Conservation (phyloP, 2,888 invertebrate species). For the Stenichneumon culpator region DNA sequence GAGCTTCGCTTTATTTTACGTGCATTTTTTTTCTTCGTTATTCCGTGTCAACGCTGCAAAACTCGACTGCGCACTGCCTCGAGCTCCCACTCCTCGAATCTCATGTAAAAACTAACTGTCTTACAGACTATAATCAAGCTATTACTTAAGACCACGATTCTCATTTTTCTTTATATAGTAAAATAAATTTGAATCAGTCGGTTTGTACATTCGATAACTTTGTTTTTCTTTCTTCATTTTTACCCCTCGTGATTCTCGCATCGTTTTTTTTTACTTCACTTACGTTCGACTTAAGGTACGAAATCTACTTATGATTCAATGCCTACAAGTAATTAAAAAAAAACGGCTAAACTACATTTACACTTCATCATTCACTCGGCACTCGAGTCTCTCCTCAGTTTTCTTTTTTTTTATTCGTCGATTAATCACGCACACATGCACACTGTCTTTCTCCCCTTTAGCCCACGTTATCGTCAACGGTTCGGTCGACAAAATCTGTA, state of each 20-base stretch:
- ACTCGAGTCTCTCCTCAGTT: not conserved
- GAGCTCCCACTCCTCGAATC: constrained; percentile 33
- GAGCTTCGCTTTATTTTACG: constrained; percentile 40
- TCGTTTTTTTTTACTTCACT: not conserved
- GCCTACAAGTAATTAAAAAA: constrained; percentile 30
- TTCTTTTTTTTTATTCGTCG: constrained; percentile 53
- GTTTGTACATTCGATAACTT: constrained; percentile 78
- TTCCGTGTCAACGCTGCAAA: constrained; percentile 5
- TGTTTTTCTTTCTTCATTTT: constrained; percentile 41
- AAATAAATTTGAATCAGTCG: constrained; percentile 78
- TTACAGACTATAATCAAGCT: constrained; percentile 62
- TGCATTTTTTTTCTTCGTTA: constrained; percentile 1
- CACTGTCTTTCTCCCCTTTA: constrained; percentile 55
- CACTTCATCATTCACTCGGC: constrained; percentile 24
- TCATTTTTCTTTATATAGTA: constrained; percentile 67
- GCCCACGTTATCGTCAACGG: constrained; percentile 36
- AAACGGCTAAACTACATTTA: constrained; percentile 13
- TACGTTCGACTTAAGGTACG: constrained; percentile 26
- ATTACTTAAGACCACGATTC: constrained; percentile 64
- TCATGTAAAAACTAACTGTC: constrained; percentile 68
- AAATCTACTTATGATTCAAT: constrained; percentile 47
- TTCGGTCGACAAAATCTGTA: constrained; percentile 63
- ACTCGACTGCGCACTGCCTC: constrained; percentile 39
- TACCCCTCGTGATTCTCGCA: constrained; percentile 31
- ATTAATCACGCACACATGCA: constrained; percentile 59